phyloP scores from a whole-genome alignment of 2,797 vertebrate species.

The Pangasius djambal region DNA sequence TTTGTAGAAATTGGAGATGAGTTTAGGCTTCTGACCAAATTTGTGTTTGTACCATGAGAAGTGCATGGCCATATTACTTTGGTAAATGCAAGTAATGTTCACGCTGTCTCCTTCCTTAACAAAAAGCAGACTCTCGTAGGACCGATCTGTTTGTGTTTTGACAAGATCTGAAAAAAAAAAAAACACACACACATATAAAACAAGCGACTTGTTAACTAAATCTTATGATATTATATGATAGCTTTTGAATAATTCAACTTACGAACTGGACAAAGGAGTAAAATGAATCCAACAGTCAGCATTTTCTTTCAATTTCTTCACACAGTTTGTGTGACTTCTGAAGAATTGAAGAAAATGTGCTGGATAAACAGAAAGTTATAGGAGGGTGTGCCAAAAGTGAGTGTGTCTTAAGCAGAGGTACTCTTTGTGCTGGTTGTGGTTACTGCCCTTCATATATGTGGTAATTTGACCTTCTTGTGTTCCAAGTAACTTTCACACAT shows the following conservation, averaged over 20 bases:
- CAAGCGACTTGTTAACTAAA: neutral
- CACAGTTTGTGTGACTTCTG: constrained; percentile 2
- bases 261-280: constrained; percentile 43
- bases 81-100: constrained; percentile 59
- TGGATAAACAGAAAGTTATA: neutral
- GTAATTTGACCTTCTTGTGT: constrained; percentile 44
- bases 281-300: constrained; percentile 25
- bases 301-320: constrained; percentile 28
- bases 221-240: neutral
- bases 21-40: constrained; percentile 57
- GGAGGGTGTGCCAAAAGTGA: neutral
- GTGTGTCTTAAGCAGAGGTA: neutral
- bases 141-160: constrained; percentile 15
- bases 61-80: constrained; percentile 62
- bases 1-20: constrained; percentile 64
- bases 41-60: constrained; percentile 70
- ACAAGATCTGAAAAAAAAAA: constrained; percentile 31
- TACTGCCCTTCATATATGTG: constrained; percentile 15
- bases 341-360: constrained; percentile 1
- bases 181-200: neutral
- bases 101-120: constrained; percentile 57
- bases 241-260: constrained; percentile 20
- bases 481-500: constrained; percentile 31
- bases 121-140: constrained; percentile 37
- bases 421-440: constrained; percentile 40